These are phyloP conservation scores for Halictus ligatus DNA, from an alignment of 2,888 invertebrate species.

Conservation along the genomic window DNA sequence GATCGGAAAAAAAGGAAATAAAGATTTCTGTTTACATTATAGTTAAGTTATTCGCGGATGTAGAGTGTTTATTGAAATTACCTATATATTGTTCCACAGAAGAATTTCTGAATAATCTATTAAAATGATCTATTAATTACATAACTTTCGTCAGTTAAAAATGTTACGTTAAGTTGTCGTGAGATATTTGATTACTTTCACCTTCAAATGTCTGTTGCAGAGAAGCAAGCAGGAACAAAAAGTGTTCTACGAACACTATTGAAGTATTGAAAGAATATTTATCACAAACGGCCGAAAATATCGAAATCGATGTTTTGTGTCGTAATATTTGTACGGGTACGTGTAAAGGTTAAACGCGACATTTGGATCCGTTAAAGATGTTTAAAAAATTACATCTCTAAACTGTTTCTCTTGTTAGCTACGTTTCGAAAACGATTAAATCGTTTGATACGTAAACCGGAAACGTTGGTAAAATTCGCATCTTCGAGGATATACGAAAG, in stretches of 20 bases:
- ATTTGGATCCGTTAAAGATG: not conserved
- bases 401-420: not conserved
- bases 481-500: not conserved
- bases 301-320: not conserved
- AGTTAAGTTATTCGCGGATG: not conserved
- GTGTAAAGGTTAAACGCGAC: not conserved
- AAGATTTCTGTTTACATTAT: not conserved
- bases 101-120: not conserved
- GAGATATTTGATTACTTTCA: not conserved
- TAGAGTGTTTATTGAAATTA: not conserved
- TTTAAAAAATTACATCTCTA: not conserved
- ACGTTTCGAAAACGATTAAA: not conserved
- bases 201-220: not conserved
- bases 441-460: not conserved
- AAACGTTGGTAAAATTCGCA: not conserved
- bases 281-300: not conserved
- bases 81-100: not conserved
- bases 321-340: not conserved
- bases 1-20: not conserved
- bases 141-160: not conserved
- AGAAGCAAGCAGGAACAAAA: not conserved
- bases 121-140: not conserved
- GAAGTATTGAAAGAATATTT: not conserved
- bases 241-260: not conserved
- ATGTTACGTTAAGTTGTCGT: constrained; percentile 1